Evolutionary conservation across 1,140 invertebrate genomes (phyloP), one percentile per base, ranked within the genome.

Genomic region (Patella vulgata): DNA sequence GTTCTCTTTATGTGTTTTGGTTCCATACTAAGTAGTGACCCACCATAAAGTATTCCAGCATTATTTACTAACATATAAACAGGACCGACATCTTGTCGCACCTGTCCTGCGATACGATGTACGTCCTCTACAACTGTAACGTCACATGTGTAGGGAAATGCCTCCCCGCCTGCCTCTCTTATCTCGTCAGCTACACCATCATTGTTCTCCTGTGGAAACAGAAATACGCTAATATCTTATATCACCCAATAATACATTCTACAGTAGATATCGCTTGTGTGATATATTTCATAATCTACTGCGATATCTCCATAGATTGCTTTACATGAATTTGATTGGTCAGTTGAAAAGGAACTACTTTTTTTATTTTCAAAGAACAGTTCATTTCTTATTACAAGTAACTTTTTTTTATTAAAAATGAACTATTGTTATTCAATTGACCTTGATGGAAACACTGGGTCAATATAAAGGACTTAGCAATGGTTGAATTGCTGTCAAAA

Each of bases 31-130:
- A 97, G 84, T 23, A 98, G 84, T 33, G 89, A 88, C 59, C 89
- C 88, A 1, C 94, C 94, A 42, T 90, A 91, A 0, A 95, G 90
- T 44, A 97, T 91, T 17, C 95, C 95, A 19, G 95, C 96, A 82
- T 98, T 98, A 83, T 97, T 98, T 23, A 99, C 88, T 11, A 98
- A 81, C 52, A 98, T 88, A 4, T 89, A 91, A 1, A 96, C 92
- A 83, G 90, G 89, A 70, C 95, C 96, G 27, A 97, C 87, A 82
- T 96, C 91, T 71, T 88, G 82, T 63, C 89, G 90, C 0, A 81
- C 71, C 40, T 69, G 68, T 3, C 63, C 59, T 5, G 77, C 71
- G 11, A 70, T 59, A 12, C 43, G 46, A 28, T 56, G 25, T 8
- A 83, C 74, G 3, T 75, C 54, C 0, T 77, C 66, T 1, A 62